A percentile compares a stretch with the other conserved stretches of the same genome.
phyloP scores from a whole-genome alignment of 2,797 vertebrate genomes.

The Rhinella marina region DNA sequence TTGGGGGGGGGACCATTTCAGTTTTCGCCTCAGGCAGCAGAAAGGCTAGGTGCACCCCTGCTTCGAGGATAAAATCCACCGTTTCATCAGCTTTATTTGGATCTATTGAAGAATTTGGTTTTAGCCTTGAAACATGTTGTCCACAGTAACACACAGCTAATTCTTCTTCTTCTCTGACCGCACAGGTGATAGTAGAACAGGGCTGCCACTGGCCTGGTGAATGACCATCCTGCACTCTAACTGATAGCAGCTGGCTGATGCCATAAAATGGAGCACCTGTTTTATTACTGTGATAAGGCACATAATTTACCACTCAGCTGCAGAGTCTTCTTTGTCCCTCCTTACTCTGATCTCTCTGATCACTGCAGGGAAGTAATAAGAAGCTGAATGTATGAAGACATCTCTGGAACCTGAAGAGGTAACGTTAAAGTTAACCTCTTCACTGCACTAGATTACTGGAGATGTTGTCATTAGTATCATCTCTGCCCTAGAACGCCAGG shows the following conservation, averaged over 20 bases:
- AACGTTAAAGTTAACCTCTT: background rate
- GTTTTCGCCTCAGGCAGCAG: too few relatives aligned
- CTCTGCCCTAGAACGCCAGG: background rate
- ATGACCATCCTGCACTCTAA: background rate
- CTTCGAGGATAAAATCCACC: too few relatives aligned
- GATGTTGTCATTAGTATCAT: background rate
- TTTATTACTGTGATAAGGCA: background rate
- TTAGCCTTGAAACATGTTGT: background rate
- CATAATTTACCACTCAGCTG: background rate
- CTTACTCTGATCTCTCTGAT: background rate
- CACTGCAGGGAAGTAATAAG: background rate
- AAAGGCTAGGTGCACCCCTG: too few relatives aligned
- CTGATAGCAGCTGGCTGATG: background rate
- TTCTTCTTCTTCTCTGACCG: background rate
- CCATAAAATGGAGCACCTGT: background rate
- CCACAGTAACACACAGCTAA: background rate
- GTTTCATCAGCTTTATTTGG: too few relatives aligned
- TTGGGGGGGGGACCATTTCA: too few relatives aligned
- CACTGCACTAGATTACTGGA: background rate
- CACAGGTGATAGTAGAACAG: background rate
- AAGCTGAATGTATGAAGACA: background rate
- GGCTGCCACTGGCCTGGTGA: background rate
- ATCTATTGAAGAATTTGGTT: too few relatives aligned
- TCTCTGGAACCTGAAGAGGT: too few relatives aligned
- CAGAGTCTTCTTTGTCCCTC: background rate